Base-by-base conservation (phyloP, 2,888 invertebrate species). In the Resseliella maxima region DNA sequence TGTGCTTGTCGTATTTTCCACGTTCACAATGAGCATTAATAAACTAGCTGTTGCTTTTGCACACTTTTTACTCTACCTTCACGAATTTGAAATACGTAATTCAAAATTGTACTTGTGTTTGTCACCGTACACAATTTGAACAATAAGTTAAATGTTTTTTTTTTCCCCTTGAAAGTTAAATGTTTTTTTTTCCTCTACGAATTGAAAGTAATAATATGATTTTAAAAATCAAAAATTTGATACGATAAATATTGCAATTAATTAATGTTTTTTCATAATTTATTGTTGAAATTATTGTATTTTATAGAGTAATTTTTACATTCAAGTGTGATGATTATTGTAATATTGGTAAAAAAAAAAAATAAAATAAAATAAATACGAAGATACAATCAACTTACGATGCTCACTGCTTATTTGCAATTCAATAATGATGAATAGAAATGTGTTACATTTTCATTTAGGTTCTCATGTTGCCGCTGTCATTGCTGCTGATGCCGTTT, bases 341-440 rank as follows among this genome's bases (percentile, higher is more conserved):
- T 72, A 24, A 35, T 72, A 72, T 72, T 35, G 38, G 83, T 5
- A 38, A 38, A 31, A 31, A 18, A 54, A 54, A 54, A 54, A 54
- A 54, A 54, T 10, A 54, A n/a, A 12, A 18, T 54, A 54, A 6
- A 10, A 10, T n/a, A 12, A n/a, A n/a, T 38, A 83, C 83, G n/a
- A 38, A 72, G 31, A 72, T 31, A 31, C 72, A 72, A 83, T 83
- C 41, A 38, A 83, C n/a, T 21, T 38, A 83, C 83, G 38, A 83
- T 83, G 83, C 38, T 83, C 83, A 38, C 83, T 83, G 38, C 83
- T 83, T 83, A 83, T 83, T 83, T 83, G 83, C 83, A 83, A 83
- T 38, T 83, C 38, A 38, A 83, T 38, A 83, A 83, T 83, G 83
- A 83, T 83, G 83, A 83, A 83, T 83, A 83, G 83, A 83, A 83